phyloP scores from a whole-genome alignment of 2,113 vertebrate genomes.

The Cyanocitta stelleri region DNA sequence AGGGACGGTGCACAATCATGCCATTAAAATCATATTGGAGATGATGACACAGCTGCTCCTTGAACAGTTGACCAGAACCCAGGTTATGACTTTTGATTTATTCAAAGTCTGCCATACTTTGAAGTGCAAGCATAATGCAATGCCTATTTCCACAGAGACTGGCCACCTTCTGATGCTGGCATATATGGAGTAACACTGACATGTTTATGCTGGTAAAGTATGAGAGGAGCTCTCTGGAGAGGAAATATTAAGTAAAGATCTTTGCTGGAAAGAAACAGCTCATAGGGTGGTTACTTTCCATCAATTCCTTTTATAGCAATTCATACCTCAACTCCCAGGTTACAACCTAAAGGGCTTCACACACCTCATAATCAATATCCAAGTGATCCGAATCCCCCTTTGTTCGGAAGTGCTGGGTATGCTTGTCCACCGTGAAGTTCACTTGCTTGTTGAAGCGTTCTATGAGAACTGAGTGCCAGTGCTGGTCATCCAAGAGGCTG shows the following conservation, averaged over 20 bases:
- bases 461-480: conserved; percentile 93
- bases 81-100: not conserved
- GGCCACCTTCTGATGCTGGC: not conserved
- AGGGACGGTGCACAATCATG: not conserved
- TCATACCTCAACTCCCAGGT: not conserved
- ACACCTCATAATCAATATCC: conserved; percentile 97
- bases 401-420: conserved; percentile 88
- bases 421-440: conserved; percentile 91
- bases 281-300: not conserved
- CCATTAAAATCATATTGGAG: not conserved
- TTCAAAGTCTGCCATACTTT: not conserved
- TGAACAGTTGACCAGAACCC: not conserved
- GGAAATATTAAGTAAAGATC: not conserved
- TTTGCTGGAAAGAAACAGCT: not conserved
- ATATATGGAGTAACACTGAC: not conserved
- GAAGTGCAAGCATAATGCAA: not conserved
- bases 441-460: conserved; percentile 95
- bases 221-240: not conserved
- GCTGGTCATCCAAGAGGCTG: conserved; percentile 93
- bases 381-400: conserved; percentile 87
- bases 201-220: not conserved
- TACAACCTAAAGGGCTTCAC: conserved; percentile 9
- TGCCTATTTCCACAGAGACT: not conserved
- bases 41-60: not conserved
- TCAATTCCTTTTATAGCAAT: not conserved